These are phyloP conservation scores for Megaleporinus macrocephalus DNA, from an alignment of 2,113 vertebrate species.

Conservation along the genomic window DNA sequence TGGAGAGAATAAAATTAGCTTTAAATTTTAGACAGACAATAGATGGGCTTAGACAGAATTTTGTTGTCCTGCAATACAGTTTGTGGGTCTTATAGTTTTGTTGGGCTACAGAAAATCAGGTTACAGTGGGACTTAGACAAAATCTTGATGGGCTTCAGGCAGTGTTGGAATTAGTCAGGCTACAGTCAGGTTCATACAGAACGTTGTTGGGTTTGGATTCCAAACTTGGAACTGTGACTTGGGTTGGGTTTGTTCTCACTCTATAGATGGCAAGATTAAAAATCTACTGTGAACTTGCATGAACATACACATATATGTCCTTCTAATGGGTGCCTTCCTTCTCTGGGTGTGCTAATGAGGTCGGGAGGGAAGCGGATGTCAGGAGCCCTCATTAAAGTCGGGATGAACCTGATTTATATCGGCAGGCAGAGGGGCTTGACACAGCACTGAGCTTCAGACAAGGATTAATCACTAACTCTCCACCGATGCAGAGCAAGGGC, in stretches of 20 bases:
- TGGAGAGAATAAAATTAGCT: too few species aligned
- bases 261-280: not conserved
- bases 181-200: not conserved
- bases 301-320: not conserved
- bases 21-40: too few species aligned
- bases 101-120: too few species aligned
- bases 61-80: too few species aligned
- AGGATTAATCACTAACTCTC: constrained; percentile 48
- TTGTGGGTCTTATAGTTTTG: too few species aligned
- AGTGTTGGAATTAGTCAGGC: too few species aligned
- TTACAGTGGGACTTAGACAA: too few species aligned
- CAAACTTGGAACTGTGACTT: not conserved
- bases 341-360: constrained; percentile 49
- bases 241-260: not conserved
- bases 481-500: constrained; percentile 36
- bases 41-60: not conserved
- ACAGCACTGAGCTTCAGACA: constrained; percentile 24
- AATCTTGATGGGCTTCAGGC: too few species aligned
- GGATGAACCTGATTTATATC: constrained; percentile 49
- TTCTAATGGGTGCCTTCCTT: constrained; percentile 20
- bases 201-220: not conserved
- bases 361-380: constrained; percentile 48
- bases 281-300: not conserved
- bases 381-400: constrained; percentile 41
- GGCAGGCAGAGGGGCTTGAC: constrained; percentile 23